Percentiles rank a stretch among this genome's conserved stretches.
These are phyloP conservation scores for Drosophila mercatorum DNA, from an alignment of 2,888 invertebrate genomes.

Conservation along the genomic window DNA sequence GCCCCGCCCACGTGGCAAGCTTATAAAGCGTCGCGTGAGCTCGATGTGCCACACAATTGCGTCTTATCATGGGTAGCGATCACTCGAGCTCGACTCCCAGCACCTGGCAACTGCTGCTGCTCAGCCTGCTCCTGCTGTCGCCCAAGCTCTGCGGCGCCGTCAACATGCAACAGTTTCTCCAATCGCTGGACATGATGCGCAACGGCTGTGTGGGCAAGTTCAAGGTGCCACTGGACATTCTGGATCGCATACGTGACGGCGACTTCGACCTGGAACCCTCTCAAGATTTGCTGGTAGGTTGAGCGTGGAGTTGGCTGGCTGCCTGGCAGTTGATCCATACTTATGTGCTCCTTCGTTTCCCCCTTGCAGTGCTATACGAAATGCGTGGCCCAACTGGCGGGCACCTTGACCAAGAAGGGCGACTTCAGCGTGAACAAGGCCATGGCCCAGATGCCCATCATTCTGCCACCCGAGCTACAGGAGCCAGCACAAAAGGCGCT, in stretches of 20 bases:
- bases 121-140: slow-evolving; percentile 34
- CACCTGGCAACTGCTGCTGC: slow-evolving; percentile 34
- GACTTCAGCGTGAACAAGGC: slow-evolving; percentile 80
- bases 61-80: slow-evolving; percentile 26
- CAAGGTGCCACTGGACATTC: slow-evolving; percentile 71
- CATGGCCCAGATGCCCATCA: slow-evolving; percentile 79
- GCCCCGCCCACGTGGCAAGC: slow-evolving; percentile 27
- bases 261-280: slow-evolving; percentile 70
- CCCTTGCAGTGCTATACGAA: slow-evolving; percentile 78
- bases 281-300: slow-evolving; percentile 76
- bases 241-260: slow-evolving; percentile 78
- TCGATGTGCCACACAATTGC: slow-evolving; percentile 25
- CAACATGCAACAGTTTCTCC: slow-evolving; percentile 81
- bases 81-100: not conserved
- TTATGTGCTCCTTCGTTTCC: not conserved
- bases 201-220: slow-evolving; percentile 81
- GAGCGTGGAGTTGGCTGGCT: not conserved
- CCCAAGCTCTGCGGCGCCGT: slow-evolving; percentile 30
- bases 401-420: slow-evolving; percentile 82
- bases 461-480: slow-evolving; percentile 79
- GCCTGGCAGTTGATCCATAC: not conserved
- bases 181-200: slow-evolving; percentile 83
- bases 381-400: slow-evolving; percentile 82
- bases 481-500: slow-evolving; percentile 67
- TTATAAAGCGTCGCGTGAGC: slow-evolving; percentile 41